phyloP scores from a whole-genome alignment of 2,113 vertebrate species.

The Talpa occidentalis region DNA sequence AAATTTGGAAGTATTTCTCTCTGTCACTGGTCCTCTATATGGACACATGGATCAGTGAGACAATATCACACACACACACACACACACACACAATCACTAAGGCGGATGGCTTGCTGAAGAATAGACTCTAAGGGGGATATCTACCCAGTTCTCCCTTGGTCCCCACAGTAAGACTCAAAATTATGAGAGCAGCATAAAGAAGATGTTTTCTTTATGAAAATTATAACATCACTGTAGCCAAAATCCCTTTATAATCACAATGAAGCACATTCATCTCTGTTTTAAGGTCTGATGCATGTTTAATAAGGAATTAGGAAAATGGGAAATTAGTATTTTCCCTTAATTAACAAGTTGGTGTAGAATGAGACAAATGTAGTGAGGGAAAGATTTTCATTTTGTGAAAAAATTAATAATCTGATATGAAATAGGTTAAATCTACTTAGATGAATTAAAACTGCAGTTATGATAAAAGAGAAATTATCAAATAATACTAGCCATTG shows the following conservation, averaged over 20 bases:
- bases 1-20: not conserved
- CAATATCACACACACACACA: not conserved
- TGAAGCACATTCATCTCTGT: not conserved
- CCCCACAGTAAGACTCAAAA: constrained; percentile 14
- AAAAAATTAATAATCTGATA: not conserved
- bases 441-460: not conserved
- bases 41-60: not conserved
- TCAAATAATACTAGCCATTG: not conserved
- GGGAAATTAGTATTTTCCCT: not conserved
- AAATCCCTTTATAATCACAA: constrained; percentile 44
- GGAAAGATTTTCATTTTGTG: not conserved
- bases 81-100: not conserved
- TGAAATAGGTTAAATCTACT: not conserved
- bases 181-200: not conserved
- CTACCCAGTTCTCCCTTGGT: not conserved
- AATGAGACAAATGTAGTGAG: not conserved
- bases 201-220: constrained; percentile 31
- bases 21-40: not conserved
- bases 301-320: not conserved
- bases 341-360: constrained; percentile 33
- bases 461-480: not conserved
- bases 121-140: not conserved
- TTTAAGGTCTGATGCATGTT: not conserved
- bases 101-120: not conserved
- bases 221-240: not conserved